Evolutionary conservation across 2,113 vertebrate species (phyloP), one percentile per base, ranked within the genome.

Genomic region (Xiphorhynchus elegans): DNA sequence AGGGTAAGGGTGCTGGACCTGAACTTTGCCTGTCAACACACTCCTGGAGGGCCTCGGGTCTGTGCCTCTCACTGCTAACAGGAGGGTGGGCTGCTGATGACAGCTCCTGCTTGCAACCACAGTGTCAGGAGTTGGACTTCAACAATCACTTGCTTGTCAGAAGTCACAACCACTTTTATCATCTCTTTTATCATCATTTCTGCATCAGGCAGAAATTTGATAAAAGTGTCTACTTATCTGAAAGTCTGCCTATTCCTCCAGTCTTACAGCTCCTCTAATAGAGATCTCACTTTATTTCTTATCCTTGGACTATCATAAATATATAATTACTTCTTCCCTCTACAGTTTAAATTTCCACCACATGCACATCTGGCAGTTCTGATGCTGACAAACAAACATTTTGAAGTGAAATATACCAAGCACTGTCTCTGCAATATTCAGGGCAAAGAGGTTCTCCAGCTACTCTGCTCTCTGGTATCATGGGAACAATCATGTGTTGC

Each of bases 11-110:
- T 62, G 85, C 67, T 63, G 69, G 29, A 78, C 42, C 60, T 40
- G 39, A 52, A 33, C 17, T 31, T 6, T 14, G 17, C n/a, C 59
- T 39, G 28, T 2, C 53, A 84, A 53, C 49, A 74, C 2, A 0
- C 53, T 49, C 44, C 53, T 28, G 19, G 21, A 79, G 31, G 59
- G 26, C 13, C 26, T 25, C 0, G 0, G 11, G 37, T 46, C 49
- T 52, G 47, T 6, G 6, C 17, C 39, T 13, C 44, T 70, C 35
- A n/a, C 42, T 11, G n/a, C 24, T 62, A 12, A 44, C 1, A 25
- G 24, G 52, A 9, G 26, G 8, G 24, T 49, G 37, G 47, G 44
- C 31, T 66, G 69, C 74, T 73, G 85, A 35, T 26, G 62, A 35
- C 28, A 70, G 84, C 58, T 33, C n/a, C 84, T 70, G 46, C 69